Evolutionary conservation across 2,797 vertebrate genomes (phyloP).

Genomic region (Hylomyscus alleni): DNA sequence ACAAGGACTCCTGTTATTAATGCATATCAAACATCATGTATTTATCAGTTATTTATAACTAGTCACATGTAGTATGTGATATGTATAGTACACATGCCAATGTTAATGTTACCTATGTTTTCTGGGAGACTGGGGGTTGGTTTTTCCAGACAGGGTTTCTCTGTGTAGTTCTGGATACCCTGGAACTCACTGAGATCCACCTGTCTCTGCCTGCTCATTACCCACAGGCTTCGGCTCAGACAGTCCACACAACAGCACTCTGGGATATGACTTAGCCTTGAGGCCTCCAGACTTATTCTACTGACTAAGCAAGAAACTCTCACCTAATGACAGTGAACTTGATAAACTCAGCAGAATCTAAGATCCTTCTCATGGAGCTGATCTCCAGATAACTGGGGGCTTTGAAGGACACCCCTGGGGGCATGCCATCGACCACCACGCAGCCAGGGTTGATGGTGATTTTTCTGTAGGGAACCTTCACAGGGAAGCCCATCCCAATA

Average conservation of each 20-base stretch:
- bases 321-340: conserved; percentile 91
- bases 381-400: conserved; percentile 92
- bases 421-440: conserved; percentile 91
- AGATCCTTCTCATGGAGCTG: conserved; percentile 90
- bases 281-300: background rate
- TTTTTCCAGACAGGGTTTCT: too few species aligned
- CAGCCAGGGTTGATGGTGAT: conserved; percentile 91
- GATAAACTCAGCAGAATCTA: conserved; percentile 90
- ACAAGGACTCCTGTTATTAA: background rate
- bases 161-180: too few species aligned
- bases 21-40: too few species aligned
- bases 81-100: background rate
- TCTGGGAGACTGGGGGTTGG: too few species aligned
- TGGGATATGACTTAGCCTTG: background rate
- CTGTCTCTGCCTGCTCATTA: background rate
- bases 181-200: too few species aligned
- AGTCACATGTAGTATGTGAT: background rate
- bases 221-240: fast-evolving
- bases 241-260: too few species aligned
- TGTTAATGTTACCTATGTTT: background rate
- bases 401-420: conserved; percentile 90
- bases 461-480: conserved; percentile 92
- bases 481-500: conserved; percentile 90
- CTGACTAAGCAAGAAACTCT: background rate
- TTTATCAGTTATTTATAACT: background rate